A percentile compares a stretch with the other conserved stretches of the same genome.
Evolutionary conservation across 2,113 vertebrate genomes (phyloP).

Genomic region (Nansenia antarctica): DNA sequence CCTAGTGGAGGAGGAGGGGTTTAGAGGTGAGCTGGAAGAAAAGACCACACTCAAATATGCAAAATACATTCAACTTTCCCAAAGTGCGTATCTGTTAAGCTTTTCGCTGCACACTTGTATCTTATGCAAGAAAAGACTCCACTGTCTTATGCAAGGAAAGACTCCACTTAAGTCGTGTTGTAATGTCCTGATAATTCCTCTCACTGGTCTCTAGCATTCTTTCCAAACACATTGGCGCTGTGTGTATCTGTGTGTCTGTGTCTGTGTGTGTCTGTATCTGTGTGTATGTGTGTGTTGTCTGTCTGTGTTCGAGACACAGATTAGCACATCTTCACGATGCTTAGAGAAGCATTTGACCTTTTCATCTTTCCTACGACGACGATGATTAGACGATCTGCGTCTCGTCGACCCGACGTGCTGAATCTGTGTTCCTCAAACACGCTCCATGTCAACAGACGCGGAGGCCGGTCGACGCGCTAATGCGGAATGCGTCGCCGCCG

Average conservation of each 20-base stretch:
- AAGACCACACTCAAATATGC: constrained; percentile 55
- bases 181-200: no score
- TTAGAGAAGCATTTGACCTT: no score
- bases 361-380: background rate
- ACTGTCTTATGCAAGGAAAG: no score
- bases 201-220: no score
- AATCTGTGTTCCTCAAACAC: background rate
- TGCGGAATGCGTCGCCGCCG: background rate
- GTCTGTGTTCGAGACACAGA: no score
- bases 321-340: no score
- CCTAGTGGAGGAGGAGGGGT: constrained; percentile 29
- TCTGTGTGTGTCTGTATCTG: no score
- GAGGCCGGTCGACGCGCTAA: background rate
- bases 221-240: no score
- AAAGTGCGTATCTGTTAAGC: constrained; percentile 47
- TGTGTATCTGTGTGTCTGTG: background rate
- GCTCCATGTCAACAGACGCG: background rate
- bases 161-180: no score
- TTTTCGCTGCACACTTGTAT: constrained; percentile 34
- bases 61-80: constrained; percentile 67
- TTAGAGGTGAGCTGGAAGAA: constrained; percentile 45
- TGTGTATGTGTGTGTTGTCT: no score
- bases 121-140: constrained; percentile 36
- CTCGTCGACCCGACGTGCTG: no score
- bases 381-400: background rate